Base-by-base conservation (phyloP, 2,888 invertebrate species). In the Agriopis aurantiaria region DNA sequence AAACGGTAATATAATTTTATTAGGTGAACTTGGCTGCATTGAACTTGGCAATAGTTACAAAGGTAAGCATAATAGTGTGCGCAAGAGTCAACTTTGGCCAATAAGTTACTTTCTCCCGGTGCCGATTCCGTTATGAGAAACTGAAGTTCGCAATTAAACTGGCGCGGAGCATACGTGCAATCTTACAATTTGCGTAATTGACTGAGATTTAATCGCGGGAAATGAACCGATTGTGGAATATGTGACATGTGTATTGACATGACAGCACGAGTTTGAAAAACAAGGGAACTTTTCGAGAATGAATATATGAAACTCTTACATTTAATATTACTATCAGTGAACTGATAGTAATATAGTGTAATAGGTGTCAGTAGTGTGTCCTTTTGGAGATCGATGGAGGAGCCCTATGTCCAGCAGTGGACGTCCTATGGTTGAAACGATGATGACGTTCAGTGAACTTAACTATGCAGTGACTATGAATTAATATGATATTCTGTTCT, bases 101-200 rank as follows among this genome's bases (percentile, higher is more conserved):
- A 59, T 66, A 68, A 57, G 65, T 65, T 68, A 76, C 79, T 79
- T 78, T 78, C 79, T 72, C 78, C 66, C 46, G 57, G n/a, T 53
- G 65, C 63, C 66, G 76, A 83, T 80, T 85, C 83, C 84, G 83
- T 83, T 81, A 80, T 79, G 77, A 82, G 84, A 85, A 85, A 82
- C 80, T 79, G 76, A 84, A 80, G 78, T 76, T 79, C 62, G 77
- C 78, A 85, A 85, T 84, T 84, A 84, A 85, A 75, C 72, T 23
- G 52, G 63, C 75, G 75, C 75, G 74, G 73, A 75, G 72, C 74
- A 71, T 80, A 60, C 60, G 60, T 40, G 61, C 46, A 75, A 75
- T 76, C 68, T 74, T 78, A 61, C 69, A 78, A 81, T 79, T 81
- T 82, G 75, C 81, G 70, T 79, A 77, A 83, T 79, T 77, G 79